These are phyloP conservation scores for Ophioderma brevispina DNA, from an alignment of 35 echinoderm and acorn worm species.

Conservation along the genomic window DNA sequence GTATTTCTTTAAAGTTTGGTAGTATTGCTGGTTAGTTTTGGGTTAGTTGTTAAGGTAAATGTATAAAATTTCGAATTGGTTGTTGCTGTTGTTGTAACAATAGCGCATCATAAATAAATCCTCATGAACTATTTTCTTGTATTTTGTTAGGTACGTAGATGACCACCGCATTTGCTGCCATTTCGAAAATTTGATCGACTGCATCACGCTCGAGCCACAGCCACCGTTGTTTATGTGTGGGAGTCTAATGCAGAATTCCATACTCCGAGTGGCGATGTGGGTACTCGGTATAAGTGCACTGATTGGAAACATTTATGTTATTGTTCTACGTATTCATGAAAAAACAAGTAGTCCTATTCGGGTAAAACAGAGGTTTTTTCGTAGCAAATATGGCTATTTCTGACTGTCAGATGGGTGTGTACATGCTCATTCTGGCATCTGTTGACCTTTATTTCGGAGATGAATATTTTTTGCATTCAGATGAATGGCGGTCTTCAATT, in stretches of 20 bases:
- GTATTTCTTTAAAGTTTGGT: too few species aligned
- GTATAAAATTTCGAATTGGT: too few species aligned
- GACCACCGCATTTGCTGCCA: conserved; percentile 43
- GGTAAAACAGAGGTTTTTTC: conserved; percentile 20
- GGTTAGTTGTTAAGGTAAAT: too few species aligned
- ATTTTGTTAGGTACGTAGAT: conserved; percentile 42
- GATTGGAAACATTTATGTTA: conserved; percentile 47
- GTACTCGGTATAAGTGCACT: conserved; percentile 47
- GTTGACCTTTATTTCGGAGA: conserved; percentile 43
- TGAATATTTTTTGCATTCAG: conserved; percentile 14
- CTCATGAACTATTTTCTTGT: too few species aligned
- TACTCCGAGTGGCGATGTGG: conserved; percentile 53
- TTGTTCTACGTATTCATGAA: not conserved
- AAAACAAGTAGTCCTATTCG: not conserved
- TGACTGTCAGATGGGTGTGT: conserved; percentile 68
- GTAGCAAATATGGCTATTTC: conserved; percentile 48
- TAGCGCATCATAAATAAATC: too few species aligned
- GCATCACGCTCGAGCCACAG: conserved; percentile 3
- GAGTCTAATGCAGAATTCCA: conserved; percentile 39
- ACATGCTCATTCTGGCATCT: conserved; percentile 46
- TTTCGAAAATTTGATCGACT: not conserved
- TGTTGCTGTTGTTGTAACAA: too few species aligned
- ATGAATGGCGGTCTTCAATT: conserved; percentile 7
- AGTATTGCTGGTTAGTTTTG: too few species aligned
- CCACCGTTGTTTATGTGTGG: conserved; percentile 39